Evolutionary conservation across 2,797 vertebrate species (phyloP), one percentile per base, ranked within the genome.

Genomic region (Galago senegalensis): DNA sequence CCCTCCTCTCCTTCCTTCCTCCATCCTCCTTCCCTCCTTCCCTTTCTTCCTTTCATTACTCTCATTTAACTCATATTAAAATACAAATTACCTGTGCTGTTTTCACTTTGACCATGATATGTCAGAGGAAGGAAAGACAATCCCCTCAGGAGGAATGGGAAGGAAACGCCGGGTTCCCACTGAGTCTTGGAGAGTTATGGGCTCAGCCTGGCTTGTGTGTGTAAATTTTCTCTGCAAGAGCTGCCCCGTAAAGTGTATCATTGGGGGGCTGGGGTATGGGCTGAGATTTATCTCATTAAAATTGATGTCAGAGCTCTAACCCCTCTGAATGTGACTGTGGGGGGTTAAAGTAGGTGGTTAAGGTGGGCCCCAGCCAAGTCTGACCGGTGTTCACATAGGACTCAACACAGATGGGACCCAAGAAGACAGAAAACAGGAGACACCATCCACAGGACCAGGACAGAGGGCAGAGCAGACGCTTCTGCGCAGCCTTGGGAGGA

Each of bases 381-480:
- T n/a, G 20, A 40, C 16, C 5, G 13, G 3, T 3, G 13, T 60
- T 43, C 88, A 86, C 17, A 2, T 53, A 25, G 40, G 12, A 46
- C 1, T 2, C 7, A 31, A 61, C 23, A 56, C 2, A 46, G 21
- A 81, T 3, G 21, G 2, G 11, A 25, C 0, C 2, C 3, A 13
- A 27, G 34, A n/a, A 4, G n/a, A 37, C 6, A 2, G 5, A 23
- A 17, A 13, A 40, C 37, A 25, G 34, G 34, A 29, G 49, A 37
- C 0, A 0, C 20, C 29, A 1, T 56, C 43, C 53, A 25, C 17
- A 34, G 3, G 7, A 6, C 3, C 11, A 58, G 9, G 46, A 34
- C 23, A 69, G 34, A 43, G 17, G 17, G 27, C 29, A 29, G 17
- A 49, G 0, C 29, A 49, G 43, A 49, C 13, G 1, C 73, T 49